Base-by-base conservation (phyloP, 2,797 vertebrate genomes). In the Alca torda region DNA sequence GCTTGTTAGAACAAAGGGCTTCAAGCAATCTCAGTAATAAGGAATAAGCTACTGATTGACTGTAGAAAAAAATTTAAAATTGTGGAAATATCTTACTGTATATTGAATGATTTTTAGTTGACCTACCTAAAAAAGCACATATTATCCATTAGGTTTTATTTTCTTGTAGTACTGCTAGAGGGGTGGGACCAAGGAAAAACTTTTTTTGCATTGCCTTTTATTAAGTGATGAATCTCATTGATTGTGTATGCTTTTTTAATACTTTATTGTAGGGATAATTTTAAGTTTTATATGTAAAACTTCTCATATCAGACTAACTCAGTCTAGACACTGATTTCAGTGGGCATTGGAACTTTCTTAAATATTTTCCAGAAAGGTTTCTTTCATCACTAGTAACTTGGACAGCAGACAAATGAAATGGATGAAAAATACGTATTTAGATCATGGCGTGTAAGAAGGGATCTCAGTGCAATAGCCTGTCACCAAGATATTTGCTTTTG, bases 371-470 rank as follows among this genome's bases (percentile, higher is more conserved):
- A 81, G 37, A 95, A 95, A 63, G 43, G 4, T 79, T 96, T 84
- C 70, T 97, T 97, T 96, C 72, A 95, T 81, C 53, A 78, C 24
- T 39, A 88, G 79, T 73, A 72, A 86, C 76, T 81, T 98, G 94
- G 77, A 96, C 50, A 74, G 77, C 68, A 97, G 79, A 93, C 83
- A 98, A 82, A 73, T 90, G 18, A 95, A 95, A 95, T 37, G 90
- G 31, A 76, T 96, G 57, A 89, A 87, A 96, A 96, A 88, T 90
- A 67, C 46, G 39, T 95, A 90, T 96, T 94, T 97, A 81, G 61
- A 95, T 89, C 76, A 84, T 74, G 74, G 30, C 90, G 75, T 25
- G 82, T 95, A 93, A 94, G 70, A 95, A 95, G 56, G 41, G 41
- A 92, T 94, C 90, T 97, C 78, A 87, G 53, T 81, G 69, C 89